Evolutionary conservation across 2,113 vertebrate species (phyloP).

Genomic region (Spea multiplicata): DNA sequence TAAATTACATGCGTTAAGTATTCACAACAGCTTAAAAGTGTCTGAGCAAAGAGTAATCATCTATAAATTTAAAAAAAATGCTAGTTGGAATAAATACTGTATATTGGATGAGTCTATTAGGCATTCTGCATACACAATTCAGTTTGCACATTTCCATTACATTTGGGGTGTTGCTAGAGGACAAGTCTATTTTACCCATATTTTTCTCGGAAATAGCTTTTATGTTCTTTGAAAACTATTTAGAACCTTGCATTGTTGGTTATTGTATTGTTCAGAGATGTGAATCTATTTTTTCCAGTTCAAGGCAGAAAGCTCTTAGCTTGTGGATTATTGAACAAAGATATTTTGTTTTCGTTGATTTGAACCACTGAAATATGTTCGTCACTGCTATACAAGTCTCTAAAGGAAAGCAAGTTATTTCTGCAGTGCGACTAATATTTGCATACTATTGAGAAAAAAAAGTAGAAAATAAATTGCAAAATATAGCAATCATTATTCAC

Average conservation of each 20-base stretch:
- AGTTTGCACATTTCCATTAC: background rate
- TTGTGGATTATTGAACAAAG: conserved; percentile 16
- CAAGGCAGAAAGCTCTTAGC: conserved; percentile 7
- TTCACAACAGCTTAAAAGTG: background rate
- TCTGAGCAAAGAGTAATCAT: background rate
- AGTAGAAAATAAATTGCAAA: background rate
- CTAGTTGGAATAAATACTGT: background rate
- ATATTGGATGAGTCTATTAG: background rate
- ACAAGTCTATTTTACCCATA: background rate
- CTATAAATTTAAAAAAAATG: background rate
- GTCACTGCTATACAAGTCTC: background rate
- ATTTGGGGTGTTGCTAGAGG: background rate
- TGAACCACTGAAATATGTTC: background rate
- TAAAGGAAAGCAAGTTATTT: background rate
- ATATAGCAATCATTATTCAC: background rate
- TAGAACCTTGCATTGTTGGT: background rate
- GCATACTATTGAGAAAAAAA: background rate
- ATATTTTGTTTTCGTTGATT: background rate
- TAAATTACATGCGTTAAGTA: background rate
- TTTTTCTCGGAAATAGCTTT: background rate
- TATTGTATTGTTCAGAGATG: conserved; percentile 1
- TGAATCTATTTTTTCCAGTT: conserved; percentile 24
- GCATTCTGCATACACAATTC: background rate
- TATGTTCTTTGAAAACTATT: conserved; percentile 10
- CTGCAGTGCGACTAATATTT: background rate